These are phyloP conservation scores for Amphipyra tragopoginis DNA, from an alignment of 2,888 invertebrate species.

Conservation along the genomic window DNA sequence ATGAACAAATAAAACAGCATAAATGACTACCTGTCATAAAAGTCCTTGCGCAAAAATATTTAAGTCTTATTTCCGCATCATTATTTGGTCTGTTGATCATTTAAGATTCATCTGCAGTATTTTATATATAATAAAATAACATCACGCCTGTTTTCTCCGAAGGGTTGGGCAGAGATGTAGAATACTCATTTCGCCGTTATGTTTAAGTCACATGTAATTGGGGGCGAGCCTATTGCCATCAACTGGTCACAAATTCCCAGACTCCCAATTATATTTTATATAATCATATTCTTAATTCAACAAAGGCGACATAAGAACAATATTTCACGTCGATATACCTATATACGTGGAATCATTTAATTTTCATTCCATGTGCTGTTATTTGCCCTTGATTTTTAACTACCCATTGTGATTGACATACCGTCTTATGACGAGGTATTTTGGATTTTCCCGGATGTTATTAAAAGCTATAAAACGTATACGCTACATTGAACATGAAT, in stretches of 20 bases:
- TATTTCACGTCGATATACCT: not conserved
- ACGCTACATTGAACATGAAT: not conserved
- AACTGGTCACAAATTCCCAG: no score
- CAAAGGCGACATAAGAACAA: no score
- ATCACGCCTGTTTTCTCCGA: no score
- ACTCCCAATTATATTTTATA: no score
- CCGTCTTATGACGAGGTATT: not conserved
- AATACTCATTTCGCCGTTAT: no score
- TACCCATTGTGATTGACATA: not conserved
- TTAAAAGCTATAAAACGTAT: not conserved
- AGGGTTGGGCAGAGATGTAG: no score
- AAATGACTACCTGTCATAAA: not conserved
- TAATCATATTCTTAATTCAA: no score
- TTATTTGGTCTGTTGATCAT: no score
- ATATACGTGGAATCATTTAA: conserved; percentile 1
- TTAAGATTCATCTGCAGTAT: no score
- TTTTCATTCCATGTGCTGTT: conserved; percentile 7
- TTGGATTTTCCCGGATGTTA: not conserved
- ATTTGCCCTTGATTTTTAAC: conserved; percentile 1
- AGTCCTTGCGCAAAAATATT: not conserved
- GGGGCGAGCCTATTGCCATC: no score
- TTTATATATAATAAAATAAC: no score
- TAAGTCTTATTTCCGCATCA: not conserved
- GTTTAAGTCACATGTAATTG: no score
- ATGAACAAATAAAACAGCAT: not conserved